Conservation (phyloP, 2,113 vertebrate species). For the Seriola quinqueradiata region DNA sequence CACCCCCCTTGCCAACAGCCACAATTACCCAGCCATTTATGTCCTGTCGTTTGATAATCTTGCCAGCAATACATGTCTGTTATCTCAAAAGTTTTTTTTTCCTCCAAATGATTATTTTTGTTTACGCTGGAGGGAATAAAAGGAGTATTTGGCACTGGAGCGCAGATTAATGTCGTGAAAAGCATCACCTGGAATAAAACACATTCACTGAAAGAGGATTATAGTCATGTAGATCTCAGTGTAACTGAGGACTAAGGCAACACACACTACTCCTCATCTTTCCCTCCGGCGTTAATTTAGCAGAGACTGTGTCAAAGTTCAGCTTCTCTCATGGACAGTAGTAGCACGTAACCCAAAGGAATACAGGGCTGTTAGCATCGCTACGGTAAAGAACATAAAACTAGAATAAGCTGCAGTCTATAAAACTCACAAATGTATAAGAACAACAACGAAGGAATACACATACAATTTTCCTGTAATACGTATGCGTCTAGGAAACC, state of each 20-base stretch:
- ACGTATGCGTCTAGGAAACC: neutral
- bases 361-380: neutral
- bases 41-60: conserved; percentile 19
- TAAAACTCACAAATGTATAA: neutral
- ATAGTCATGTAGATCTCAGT: neutral
- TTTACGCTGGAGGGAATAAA: conserved; percentile 7
- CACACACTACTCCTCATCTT: conserved; percentile 30
- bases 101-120: conserved; percentile 1
- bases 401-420: neutral
- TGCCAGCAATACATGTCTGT: neutral
- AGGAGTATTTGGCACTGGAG: conserved; percentile 23
- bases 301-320: conserved; percentile 36
- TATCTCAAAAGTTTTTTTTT: neutral
- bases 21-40: conserved; percentile 16
- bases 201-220: conserved; percentile 1
- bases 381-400: neutral
- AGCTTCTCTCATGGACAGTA: neutral
- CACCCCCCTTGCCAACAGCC: neutral
- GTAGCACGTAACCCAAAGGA: neutral
- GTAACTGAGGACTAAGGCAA: neutral
- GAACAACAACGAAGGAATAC: neutral
- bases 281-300: conserved; percentile 22
- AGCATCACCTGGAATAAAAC: neutral
- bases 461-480: neutral
- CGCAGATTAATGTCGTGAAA: neutral